Base-by-base conservation (phyloP, 1,140 invertebrate species). In the Ips typographus region DNA sequence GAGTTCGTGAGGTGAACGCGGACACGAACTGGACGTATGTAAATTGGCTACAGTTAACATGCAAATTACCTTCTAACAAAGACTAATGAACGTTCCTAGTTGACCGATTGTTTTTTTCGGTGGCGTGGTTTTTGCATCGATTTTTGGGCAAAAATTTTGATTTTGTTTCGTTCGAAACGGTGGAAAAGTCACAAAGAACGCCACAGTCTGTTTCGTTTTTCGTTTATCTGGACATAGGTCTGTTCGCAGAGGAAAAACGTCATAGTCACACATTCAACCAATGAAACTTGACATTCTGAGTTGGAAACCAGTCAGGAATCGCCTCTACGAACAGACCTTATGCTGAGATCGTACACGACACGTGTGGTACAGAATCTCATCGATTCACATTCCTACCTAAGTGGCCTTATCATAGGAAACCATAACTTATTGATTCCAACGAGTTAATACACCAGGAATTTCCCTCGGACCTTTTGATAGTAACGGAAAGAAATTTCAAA, bases 361-460 rank as follows among this genome's bases (percentile, higher is more conserved):
- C 59, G 59, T 61, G 59, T 61, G 59, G 7, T 39, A 37, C 47
- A 61, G 41, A 44, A 61, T 61, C 59, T 61, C 59, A 61, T 61
- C 59, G 59, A 61, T 61, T 44, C 41, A 47, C 59, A 61, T 61
- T 61, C 59, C 59, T 43, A 36, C 1, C 41, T 61, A 43, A 61
- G 59, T 61, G 59, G 59, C 5, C 4, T 61, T 61, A 61, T 61
- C 59, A 22, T n/a, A 56, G 53, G 53, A 56, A 56, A 56, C 53
- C n/a, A 56, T 56, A 56, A 56, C 38, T 56, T 49, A 22, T 22
- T 22, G 22, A 22, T 22, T 22, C 22, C 22, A 22, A 22, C 22
- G 22, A 22, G 22, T 22, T 22, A 22, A 22, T 22, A 22, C 22
- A 22, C 22, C 22, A 22, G 22, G 22, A 22, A 22, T 22, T 22